These are phyloP conservation scores for Loripinus fragilis DNA, from an alignment of 2,888 invertebrate genomes.

Conservation along the genomic window DNA sequence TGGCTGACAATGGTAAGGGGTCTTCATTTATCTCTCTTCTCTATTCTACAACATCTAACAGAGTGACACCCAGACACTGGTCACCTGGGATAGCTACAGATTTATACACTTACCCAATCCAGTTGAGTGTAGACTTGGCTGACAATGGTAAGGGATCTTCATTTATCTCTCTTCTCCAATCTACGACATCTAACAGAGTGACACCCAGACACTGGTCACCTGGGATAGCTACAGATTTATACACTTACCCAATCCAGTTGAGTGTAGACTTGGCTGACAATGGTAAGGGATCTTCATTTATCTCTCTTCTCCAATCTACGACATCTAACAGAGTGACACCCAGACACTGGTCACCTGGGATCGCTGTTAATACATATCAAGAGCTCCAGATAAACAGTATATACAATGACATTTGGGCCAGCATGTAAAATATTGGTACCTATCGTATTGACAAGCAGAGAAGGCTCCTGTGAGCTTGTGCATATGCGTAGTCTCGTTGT, in stretches of 20 bases:
- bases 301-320: conserved; percentile 61
- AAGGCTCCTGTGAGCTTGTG: too few relatives aligned
- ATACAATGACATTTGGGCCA: too few relatives aligned
- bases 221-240: conserved; percentile 74
- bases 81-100: conserved; percentile 81
- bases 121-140: conserved; percentile 59
- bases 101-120: background rate
- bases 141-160: conserved; percentile 81
- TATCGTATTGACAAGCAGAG: too few relatives aligned
- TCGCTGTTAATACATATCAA: conserved; percentile 67
- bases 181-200: conserved; percentile 73
- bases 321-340: conserved; percentile 77
- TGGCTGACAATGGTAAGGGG: conserved; percentile 81
- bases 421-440: too few relatives aligned
- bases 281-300: conserved; percentile 77
- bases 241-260: background rate
- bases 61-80: conserved; percentile 80
- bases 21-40: conserved; percentile 65
- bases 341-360: conserved; percentile 83
- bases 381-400: too few relatives aligned
- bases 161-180: conserved; percentile 63
- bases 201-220: conserved; percentile 83
- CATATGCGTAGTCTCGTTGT: too few relatives aligned
- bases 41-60: conserved; percentile 73
- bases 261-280: conserved; percentile 74